phyloP scores from a whole-genome alignment of 2,888 invertebrate genomes.

The Tigriopus californicus region DNA sequence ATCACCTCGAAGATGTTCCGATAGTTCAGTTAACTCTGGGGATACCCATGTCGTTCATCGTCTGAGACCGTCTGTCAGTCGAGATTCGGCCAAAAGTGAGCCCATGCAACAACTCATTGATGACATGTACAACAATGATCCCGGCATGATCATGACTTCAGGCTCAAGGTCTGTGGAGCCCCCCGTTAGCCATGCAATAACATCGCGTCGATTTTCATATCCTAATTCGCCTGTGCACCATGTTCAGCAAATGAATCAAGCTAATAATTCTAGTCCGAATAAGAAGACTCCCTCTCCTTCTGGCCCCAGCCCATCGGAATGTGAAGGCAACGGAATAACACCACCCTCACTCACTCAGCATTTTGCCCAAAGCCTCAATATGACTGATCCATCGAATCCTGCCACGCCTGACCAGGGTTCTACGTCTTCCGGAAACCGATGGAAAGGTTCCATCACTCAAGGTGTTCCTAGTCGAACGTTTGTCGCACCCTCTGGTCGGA shows the following conservation, averaged over 20 bases:
- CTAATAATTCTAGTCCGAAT: not conserved
- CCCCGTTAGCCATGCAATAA: not conserved
- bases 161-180: not conserved
- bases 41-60: not conserved
- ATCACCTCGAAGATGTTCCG: not conserved
- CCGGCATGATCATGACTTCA: not conserved
- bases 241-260: not conserved
- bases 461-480: slow-evolving; percentile 4
- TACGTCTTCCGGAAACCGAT: not conserved
- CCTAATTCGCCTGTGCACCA: slow-evolving; percentile 11
- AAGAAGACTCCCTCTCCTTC: not conserved
- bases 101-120: slow-evolving; percentile 2
- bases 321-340: not conserved
- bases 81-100: not conserved
- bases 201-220: slow-evolving; percentile 6
- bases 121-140: slow-evolving; percentile 1
- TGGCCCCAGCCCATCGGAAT: not conserved
- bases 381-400: no score
- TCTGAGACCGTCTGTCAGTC: not conserved
- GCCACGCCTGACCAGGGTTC: not conserved
- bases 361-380: not conserved
- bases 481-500: not conserved
- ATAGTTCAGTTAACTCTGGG: not conserved
- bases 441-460: slow-evolving; percentile 14
- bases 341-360: not conserved